A percentile compares a stretch with the other conserved stretches of the same genome.
Conservation (phyloP, 2,888 invertebrate genomes). For the Magallana nippona region DNA sequence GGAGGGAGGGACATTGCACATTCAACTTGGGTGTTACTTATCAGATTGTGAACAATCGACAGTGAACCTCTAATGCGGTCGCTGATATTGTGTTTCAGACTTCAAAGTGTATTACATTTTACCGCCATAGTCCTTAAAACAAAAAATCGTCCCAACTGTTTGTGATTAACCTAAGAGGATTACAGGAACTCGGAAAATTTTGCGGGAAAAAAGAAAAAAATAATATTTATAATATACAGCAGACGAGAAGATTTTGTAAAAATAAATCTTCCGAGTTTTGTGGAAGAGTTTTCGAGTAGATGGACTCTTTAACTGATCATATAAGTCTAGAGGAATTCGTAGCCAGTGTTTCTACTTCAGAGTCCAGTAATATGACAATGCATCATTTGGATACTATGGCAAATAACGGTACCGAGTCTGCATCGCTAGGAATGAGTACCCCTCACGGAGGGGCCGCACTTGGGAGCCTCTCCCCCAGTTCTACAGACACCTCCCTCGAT, state of each 20-base stretch:
- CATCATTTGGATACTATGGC: constrained; percentile 53
- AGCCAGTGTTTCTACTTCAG: constrained; percentile 49
- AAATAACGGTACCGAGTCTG: constrained; percentile 40
- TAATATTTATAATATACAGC: too few relatives aligned
- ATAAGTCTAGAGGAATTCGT: constrained; percentile 72
- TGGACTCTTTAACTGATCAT: constrained; percentile 73
- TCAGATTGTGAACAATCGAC: constrained; percentile 26
- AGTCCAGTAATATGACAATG: constrained; percentile 60
- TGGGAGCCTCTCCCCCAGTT: constrained; percentile 48
- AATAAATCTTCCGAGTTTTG: not conserved
- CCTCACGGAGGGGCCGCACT: constrained; percentile 43
- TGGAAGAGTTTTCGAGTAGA: constrained; percentile 56
- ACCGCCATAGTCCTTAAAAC: constrained; percentile 34
- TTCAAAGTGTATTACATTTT: constrained; percentile 40
- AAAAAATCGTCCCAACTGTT: not conserved
- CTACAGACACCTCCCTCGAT: constrained; percentile 51
- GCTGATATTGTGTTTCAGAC: constrained; percentile 26
- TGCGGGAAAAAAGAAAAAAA: constrained; percentile 26
- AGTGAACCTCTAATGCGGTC: constrained; percentile 18
- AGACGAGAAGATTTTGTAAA: not conserved
- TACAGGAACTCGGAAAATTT: not conserved
- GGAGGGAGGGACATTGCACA: constrained; percentile 13
- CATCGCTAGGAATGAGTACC: constrained; percentile 34
- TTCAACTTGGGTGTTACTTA: constrained; percentile 20
- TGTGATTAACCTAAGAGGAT: constrained; percentile 21